Percentiles rank a stretch among this genome's conserved stretches.
These are phyloP conservation scores for Zaprionus capensis DNA, from an alignment of 1,140 invertebrate species.

Conservation along the genomic window DNA sequence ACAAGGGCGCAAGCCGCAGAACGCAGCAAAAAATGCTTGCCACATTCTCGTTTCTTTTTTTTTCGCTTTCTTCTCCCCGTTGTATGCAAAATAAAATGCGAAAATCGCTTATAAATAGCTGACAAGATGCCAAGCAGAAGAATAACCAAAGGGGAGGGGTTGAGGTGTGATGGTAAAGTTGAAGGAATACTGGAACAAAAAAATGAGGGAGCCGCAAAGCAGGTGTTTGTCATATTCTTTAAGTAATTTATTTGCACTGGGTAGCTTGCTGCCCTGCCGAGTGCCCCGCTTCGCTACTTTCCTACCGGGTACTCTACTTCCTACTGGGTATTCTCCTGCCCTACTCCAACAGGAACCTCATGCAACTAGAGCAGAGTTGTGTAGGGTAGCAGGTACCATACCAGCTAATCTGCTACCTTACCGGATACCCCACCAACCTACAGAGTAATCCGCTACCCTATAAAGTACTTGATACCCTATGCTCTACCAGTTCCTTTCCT, in stretches of 20 bases:
- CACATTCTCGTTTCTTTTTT: neutral
- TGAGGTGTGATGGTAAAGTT: conserved; percentile 38
- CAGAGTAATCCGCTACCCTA: neutral
- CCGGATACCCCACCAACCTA: neutral
- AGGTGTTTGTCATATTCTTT: conserved; percentile 68
- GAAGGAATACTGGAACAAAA: conserved; percentile 34
- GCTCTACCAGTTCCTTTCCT: too few species aligned
- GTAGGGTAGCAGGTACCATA: neutral
- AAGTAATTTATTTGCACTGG: conserved; percentile 60
- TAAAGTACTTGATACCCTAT: too few species aligned
- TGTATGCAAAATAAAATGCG: conserved; percentile 64
- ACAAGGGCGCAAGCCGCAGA: conserved; percentile 9
- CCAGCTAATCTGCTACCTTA: neutral
- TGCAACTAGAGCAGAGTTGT: neutral
- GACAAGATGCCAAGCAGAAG: conserved; percentile 17
- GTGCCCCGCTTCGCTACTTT: neutral
- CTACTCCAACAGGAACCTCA: neutral
- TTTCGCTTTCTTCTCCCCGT: neutral
- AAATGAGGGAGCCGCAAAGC: conserved; percentile 29
- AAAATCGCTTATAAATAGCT: conserved; percentile 69
- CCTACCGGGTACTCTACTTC: neutral
- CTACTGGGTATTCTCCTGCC: neutral
- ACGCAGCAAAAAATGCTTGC: conserved; percentile 9
- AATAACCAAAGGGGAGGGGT: neutral
- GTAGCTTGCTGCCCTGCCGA: neutral